Base-by-base conservation (phyloP, 2,113 vertebrate genomes). In the Erinaceus europaeus region DNA sequence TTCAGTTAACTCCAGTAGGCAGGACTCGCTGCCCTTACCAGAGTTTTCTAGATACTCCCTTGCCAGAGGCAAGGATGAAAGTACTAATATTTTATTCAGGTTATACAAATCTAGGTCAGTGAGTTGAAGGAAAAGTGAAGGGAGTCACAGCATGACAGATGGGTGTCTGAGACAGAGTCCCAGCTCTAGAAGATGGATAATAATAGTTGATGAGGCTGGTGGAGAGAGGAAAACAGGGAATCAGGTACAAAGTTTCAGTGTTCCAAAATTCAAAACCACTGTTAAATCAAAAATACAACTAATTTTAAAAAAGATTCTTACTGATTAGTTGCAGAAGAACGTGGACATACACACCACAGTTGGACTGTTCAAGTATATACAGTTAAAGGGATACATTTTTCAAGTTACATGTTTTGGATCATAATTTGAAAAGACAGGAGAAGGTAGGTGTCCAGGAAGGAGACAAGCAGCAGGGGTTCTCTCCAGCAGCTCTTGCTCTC, bases 21-120 rank as follows among this genome's bases (percentile, higher is more conserved):
- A 27, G 18, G 80, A 73, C 25, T 59, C 6, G 50, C 40, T 34
- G 12, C 44, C 29, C n/a, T 69, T 53, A 25, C 17, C 34, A 62
- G 69, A 87, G 46, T 82, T 55, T 92, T 88, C 67, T 89, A 79
- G 59, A 81, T 32, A 79, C n/a, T n/a, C n/a, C n/a, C n/a, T 71
- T 50, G 20, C 36, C 76, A 21, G 55, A 83, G 64, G 55, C 25
- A 71, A 82, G 11, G 14, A 71, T 50, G 21, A 15, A 81, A 84
- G 44, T 59, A 15, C 32, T 32, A 42, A 23, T 72, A 23, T n/a
- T 75, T 87, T 53, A 72, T 53, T 82, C 44, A 20, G 48, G 0
- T 48, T 29, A 15, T 71, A 53, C 2, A 78, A 95, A 78, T 62
- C 29, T 21, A 84, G 64, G 27, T 55, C 59, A 36, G 11, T 4